Percentiles rank a stretch among this genome's conserved stretches.
These are phyloP conservation scores for Coranthus polyacanthus DNA, from an alignment of 2,797 vertebrate species.

Conservation along the genomic window DNA sequence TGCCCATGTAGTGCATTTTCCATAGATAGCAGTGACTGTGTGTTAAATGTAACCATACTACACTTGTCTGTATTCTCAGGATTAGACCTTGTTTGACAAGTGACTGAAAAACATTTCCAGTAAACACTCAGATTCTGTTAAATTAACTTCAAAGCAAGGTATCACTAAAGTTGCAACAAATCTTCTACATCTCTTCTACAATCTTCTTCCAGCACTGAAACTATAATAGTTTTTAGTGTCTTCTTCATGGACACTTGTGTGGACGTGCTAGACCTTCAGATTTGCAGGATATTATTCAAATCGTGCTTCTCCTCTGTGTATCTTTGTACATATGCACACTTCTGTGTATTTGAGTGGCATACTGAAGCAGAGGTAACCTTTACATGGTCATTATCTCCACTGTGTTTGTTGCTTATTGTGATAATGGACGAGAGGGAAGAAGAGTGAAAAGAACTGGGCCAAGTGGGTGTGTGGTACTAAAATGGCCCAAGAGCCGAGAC, in stretches of 20 bases:
- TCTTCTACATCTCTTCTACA: too few relatives aligned
- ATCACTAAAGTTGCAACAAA: background rate
- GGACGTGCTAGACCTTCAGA: background rate
- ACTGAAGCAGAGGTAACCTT: slow-evolving; percentile 7
- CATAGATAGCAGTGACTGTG: too few relatives aligned
- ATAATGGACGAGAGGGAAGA: slow-evolving; percentile 28
- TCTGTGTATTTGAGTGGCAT: slow-evolving; percentile 8
- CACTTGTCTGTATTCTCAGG: background rate
- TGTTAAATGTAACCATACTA: too few relatives aligned
- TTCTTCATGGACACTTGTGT: slow-evolving; percentile 24
- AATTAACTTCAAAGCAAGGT: background rate
- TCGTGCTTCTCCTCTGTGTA: background rate
- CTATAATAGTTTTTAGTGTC: background rate
- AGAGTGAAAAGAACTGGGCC: slow-evolving; percentile 12
- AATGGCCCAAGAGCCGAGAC: slow-evolving; percentile 10
- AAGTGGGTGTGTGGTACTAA: slow-evolving; percentile 22
- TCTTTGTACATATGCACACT: background rate
- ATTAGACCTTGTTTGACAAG: background rate
- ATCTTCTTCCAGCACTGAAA: background rate
- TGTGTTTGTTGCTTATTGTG: slow-evolving; percentile 25
- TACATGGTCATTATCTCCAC: slow-evolving; percentile 25
- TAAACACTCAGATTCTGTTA: background rate
- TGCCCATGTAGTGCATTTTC: too few relatives aligned
- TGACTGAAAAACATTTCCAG: background rate
- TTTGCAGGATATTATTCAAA: slow-evolving; percentile 9